Conservation (phyloP, 2,113 vertebrate species). For the Crotalus horridus region DNA sequence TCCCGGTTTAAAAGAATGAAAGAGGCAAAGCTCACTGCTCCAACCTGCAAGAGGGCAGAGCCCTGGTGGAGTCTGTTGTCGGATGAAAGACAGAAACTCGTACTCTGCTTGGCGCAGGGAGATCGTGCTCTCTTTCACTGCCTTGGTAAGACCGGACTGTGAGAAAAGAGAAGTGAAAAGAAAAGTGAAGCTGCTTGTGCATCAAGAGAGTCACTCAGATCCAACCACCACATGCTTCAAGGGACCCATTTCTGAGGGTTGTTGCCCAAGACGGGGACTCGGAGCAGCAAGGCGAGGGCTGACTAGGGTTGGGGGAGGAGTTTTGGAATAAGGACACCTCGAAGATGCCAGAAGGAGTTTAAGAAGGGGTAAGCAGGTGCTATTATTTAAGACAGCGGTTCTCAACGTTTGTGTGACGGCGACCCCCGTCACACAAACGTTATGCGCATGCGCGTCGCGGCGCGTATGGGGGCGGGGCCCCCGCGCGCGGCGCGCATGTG, state of each 20-base stretch:
- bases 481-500: too few relatives aligned
- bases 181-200: neutral
- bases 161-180: constrained; percentile 35
- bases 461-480: too few relatives aligned
- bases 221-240: neutral
- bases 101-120: constrained; percentile 89
- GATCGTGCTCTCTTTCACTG: constrained; percentile 87
- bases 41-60: constrained; percentile 94
- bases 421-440: too few relatives aligned
- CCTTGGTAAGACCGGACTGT: constrained; percentile 94
- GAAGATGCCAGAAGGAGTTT: neutral
- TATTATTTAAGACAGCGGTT: neutral
- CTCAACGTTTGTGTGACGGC: too few relatives aligned
- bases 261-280: neutral
- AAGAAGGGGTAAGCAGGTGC: neutral
- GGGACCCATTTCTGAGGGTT: neutral
- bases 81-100: constrained; percentile 92
- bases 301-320: too few relatives aligned
- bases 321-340: neutral
- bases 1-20: neutral
- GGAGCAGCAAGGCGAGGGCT: neutral
- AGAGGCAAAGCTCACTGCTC: neutral
- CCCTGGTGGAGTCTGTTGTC: constrained; percentile 90
- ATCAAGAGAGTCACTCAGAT: too few relatives aligned
- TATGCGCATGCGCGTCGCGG: too few relatives aligned